Evolutionary conservation across 2,113 vertebrate species (phyloP), one percentile per base, ranked within the genome.

Genomic region (Uropsilus gracilis): DNA sequence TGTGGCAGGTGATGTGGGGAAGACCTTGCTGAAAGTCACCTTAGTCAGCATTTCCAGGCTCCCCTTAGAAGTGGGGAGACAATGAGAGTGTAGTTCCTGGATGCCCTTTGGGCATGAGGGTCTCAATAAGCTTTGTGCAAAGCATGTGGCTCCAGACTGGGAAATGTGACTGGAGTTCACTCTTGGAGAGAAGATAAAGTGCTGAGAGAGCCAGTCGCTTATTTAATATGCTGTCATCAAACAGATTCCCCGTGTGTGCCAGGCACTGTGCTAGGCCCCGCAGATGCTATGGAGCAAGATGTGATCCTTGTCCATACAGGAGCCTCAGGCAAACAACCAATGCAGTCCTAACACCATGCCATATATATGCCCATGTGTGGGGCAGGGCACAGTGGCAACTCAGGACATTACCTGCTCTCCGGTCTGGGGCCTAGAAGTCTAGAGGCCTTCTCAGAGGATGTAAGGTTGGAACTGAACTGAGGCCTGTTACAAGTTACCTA

Each of bases 311-410:
- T 22, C 59, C 86, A 32, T 0, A 64, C 55, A 3, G 14, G 6
- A 18, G 39, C 53, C 11, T 59, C 22, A 0, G 69, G 39, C 34
- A 12, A 22, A 50, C 3, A 10, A 1, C 32, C 8, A 0, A 22
- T 34, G 44, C 7, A 22, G 34, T 32, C 14, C 81, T 57, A 0
- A 17, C 5, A n/a, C 48, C 8, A 2, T 5, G 37, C 1, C 26
- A 71, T 4, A n/a, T 24, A 32, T 1, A 0, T 3, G 42, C 61
- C 30, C 12, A 17, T 8, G 0, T 32, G 6, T 10, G 71, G 66
- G 6, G 53, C 66, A 57, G 44, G 20, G 8, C 30, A 42, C 34
- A 37, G 30, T 0, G 22, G 50, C 37, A 66, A 30, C 72, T 69
- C 46, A 20, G 80, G 26, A 73, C 0, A 2, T 55, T 55, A 55